Percentiles rank a stretch among this genome's conserved stretches.
phyloP scores from a whole-genome alignment of 2,797 vertebrate genomes.

The Jordanella pulchra region DNA sequence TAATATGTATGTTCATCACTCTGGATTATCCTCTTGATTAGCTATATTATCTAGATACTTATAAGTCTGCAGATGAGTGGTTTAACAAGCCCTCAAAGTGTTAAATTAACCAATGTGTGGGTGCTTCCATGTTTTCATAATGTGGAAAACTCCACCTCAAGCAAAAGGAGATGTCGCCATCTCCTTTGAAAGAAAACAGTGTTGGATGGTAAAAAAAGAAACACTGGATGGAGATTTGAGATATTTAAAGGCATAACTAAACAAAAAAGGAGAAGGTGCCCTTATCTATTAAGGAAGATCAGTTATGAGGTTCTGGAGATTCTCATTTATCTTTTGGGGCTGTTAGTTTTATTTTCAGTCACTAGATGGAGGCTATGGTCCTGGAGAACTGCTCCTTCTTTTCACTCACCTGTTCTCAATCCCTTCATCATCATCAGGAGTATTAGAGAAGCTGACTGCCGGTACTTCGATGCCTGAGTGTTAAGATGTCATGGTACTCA shows the following conservation, averaged over 20 bases:
- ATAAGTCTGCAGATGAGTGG: slow-evolving; percentile 64
- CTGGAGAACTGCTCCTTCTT: no score
- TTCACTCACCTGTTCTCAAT: no score
- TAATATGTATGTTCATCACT: slow-evolving; percentile 48
- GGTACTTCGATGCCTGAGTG: no score
- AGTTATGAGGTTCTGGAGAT: no score
- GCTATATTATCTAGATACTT: slow-evolving; percentile 62
- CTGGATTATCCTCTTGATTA: slow-evolving; percentile 72
- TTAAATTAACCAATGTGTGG: slow-evolving; percentile 62
- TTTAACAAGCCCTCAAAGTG: slow-evolving; percentile 67
- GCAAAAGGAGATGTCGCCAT: slow-evolving; percentile 13
- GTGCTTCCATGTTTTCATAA: slow-evolving; percentile 51
- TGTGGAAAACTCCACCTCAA: slow-evolving; percentile 10
- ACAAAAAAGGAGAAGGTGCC: neutral
- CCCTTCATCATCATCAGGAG: no score
- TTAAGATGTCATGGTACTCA: no score
- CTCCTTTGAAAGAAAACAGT: slow-evolving; percentile 7
- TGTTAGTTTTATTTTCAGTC: no score
- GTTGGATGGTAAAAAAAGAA: slow-evolving; percentile 8
- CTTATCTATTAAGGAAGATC: neutral
- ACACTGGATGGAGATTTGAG: neutral
- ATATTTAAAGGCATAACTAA: slow-evolving; percentile 8
- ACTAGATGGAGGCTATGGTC: no score
- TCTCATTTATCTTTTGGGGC: no score
- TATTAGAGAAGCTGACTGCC: no score